Evolutionary conservation across 2,113 vertebrate genomes (phyloP).

Genomic region (Neolamprologus tretocephalus): DNA sequence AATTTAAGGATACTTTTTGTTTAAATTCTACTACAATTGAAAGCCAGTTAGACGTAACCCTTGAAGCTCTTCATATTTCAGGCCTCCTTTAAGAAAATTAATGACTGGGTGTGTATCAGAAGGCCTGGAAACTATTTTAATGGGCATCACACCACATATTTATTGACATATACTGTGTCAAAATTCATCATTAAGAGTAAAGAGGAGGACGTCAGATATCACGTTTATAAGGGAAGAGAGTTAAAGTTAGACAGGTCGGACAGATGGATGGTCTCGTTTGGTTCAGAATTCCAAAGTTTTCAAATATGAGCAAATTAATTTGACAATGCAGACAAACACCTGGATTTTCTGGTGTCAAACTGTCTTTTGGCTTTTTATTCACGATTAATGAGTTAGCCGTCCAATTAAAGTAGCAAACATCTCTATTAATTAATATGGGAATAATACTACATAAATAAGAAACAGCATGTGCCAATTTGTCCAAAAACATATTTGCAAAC

Average conservation of each 20-base stretch:
- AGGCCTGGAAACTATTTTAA: background rate
- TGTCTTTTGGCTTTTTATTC: background rate
- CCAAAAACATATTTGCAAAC: background rate
- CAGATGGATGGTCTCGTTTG: background rate
- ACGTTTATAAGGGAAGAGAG: background rate
- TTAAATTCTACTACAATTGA: background rate
- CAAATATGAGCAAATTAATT: background rate
- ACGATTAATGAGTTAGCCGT: background rate
- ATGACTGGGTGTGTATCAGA: background rate
- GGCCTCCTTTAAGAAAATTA: fast-evolving
- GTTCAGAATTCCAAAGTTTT: background rate
- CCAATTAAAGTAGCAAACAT: background rate
- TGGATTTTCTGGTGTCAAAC: background rate
- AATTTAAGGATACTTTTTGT: fast-evolving
- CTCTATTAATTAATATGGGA: background rate
- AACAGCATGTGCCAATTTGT: background rate
- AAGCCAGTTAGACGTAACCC: background rate
- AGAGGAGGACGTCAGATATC: background rate
- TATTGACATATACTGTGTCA: background rate
- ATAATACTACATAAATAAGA: background rate
- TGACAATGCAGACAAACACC: background rate
- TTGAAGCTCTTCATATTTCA: background rate
- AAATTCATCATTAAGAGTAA: background rate
- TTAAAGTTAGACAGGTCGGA: background rate
- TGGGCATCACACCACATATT: background rate